Evolutionary conservation across 1,140 invertebrate species (phyloP).

Genomic region (Teleogryllus occipitalis): DNA sequence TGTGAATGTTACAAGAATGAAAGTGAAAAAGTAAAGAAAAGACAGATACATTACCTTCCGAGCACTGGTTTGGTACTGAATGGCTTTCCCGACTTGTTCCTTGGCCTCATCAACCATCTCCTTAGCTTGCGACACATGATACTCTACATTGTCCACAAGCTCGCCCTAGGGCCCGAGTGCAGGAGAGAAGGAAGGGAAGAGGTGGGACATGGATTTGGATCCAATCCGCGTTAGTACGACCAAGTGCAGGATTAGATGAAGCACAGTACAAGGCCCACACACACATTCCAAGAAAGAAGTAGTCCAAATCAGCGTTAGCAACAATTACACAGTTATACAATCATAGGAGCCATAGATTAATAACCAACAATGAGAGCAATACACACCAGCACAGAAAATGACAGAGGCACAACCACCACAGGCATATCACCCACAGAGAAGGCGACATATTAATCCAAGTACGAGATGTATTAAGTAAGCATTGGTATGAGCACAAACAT

Average conservation of each 20-base stretch:
- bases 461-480: background rate
- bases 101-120: constrained; percentile 75
- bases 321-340: constrained; percentile 15
- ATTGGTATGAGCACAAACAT: background rate
- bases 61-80: constrained; percentile 76
- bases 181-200: constrained; percentile 34
- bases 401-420: constrained; percentile 19
- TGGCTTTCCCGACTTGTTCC: constrained; percentile 66
- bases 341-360: background rate
- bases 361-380: constrained; percentile 16
- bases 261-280: constrained; percentile 25
- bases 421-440: background rate
- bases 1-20: background rate
- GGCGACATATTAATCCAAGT: background rate
- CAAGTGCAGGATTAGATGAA: background rate
- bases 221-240: background rate
- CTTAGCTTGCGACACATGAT: constrained; percentile 71
- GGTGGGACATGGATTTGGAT: constrained; percentile 26
- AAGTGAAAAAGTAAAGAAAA: constrained; percentile 6
- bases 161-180: constrained; percentile 59
- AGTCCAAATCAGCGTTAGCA: constrained; percentile 3
- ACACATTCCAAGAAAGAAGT: constrained; percentile 18
- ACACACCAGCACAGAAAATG: constrained; percentile 24
- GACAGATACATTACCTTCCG: constrained; percentile 65
- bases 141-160: constrained; percentile 86